Base-by-base conservation (phyloP, 1,140 invertebrate species). In the Triops cancriformis region DNA sequence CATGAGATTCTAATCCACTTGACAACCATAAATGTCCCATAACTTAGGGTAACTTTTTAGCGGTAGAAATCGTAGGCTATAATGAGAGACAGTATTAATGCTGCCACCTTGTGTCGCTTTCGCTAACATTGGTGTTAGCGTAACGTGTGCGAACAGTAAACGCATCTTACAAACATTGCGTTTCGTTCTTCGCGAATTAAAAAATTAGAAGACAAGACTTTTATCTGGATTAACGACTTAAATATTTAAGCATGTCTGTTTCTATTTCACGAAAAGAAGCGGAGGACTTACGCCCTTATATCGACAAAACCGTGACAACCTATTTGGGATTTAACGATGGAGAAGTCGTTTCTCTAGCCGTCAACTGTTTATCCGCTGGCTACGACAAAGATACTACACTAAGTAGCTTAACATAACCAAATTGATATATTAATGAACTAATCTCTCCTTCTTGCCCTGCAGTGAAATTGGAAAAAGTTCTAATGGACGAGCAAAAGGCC, bases 211-310 rank as follows among this genome's bases (percentile, higher is more conserved):
- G 31, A 37, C 31, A 1, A 14, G 23, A 64, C 51, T 64, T 64
- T 0, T 64, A 64, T 6, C 14, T 6, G 18, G 18, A 64, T 14
- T 1, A n/a, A 64, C 0, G 6, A 14, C 0, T 64, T 64, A 23
- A 64, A 37, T 37, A n/a, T 37, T 37, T 37, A 37, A 37, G 31
- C 5, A 64, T 64, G 51, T 18, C 51, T 6, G 3, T 64, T n/a
- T 64, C 51, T 64, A 64, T 64, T 2, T 64, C 51, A n/a, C 51
- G 51, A 5, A 64, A 64, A 64, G 51, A 64, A 64, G 51, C 51
- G 51, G 51, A 64, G 51, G 51, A 64, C 51, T 64, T 64, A 64
- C 51, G 51, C 51, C 51, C 51, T 18, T 64, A 64, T 18, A 64
- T 64, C 14, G 51, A 64, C 51, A 64, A 64, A 64, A 64, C 51